phyloP scores from a whole-genome alignment of 2,113 vertebrate genomes.

The Aphelocoma coerulescens region DNA sequence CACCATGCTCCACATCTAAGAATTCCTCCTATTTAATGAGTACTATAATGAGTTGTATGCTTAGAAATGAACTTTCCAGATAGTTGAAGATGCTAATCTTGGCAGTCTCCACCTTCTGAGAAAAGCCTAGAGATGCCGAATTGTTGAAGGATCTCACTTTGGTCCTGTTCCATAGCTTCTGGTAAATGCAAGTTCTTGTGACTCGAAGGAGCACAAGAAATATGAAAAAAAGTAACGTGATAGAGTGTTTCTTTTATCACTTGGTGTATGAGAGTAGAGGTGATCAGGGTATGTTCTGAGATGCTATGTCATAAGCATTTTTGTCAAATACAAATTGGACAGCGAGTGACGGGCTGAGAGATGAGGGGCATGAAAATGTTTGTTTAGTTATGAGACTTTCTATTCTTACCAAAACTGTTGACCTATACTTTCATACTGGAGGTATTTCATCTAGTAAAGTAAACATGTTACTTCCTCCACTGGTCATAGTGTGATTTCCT shows the following conservation, averaged over 20 bases:
- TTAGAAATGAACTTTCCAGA: neutral
- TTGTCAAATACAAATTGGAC: neutral
- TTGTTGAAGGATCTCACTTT: neutral
- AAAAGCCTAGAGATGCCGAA: neutral
- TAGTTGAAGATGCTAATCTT: neutral
- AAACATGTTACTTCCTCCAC: neutral
- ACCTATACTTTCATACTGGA: neutral
- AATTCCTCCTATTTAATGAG: neutral
- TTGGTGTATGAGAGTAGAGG: neutral
- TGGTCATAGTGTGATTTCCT: neutral
- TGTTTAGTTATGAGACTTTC: neutral
- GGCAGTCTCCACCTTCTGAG: neutral
- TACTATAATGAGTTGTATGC: neutral
- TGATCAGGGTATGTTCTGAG: neutral
- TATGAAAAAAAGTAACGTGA: neutral
- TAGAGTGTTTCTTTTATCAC: neutral
- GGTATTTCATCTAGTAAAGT: neutral
- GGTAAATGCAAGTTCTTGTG: neutral
- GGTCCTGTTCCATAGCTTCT: neutral
- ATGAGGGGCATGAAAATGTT: neutral
- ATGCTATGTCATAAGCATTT: neutral
- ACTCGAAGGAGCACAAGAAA: neutral
- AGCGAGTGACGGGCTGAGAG: neutral
- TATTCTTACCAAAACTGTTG: neutral
- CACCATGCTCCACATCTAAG: neutral